These are phyloP conservation scores for Rattus norvegicus DNA, from an alignment of 2,113 vertebrate species.

Conservation along the genomic window DNA sequence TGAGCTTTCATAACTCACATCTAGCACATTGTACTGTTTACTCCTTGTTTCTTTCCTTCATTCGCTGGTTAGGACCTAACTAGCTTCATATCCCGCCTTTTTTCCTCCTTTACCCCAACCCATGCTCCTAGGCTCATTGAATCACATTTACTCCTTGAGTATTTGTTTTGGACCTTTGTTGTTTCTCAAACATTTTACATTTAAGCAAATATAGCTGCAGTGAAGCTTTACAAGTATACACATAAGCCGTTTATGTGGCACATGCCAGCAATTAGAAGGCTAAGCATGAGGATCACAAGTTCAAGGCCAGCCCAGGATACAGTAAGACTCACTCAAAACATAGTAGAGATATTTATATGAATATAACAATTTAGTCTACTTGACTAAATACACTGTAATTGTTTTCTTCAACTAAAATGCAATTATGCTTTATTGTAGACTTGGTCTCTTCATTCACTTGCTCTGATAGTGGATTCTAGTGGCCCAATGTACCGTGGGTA, in stretches of 20 bases:
- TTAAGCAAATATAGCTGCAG: slow-evolving; percentile 1
- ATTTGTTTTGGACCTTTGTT: slow-evolving; percentile 7
- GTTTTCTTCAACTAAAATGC: slow-evolving; percentile 24
- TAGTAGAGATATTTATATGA: neutral
- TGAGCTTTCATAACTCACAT: neutral
- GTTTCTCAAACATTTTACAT: slow-evolving; percentile 1
- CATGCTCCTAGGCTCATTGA: neutral
- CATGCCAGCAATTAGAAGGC: neutral
- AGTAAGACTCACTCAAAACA: neutral
- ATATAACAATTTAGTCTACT: neutral
- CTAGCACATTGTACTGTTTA: slow-evolving; percentile 5
- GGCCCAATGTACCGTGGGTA: slow-evolving; percentile 99
- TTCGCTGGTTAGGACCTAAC: neutral
- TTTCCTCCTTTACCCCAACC: neutral
- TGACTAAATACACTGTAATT: neutral
- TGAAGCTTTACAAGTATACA: neutral
- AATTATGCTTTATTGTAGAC: slow-evolving; percentile 88
- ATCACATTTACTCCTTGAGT: neutral
- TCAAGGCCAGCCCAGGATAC: neutral
- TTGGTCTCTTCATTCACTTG: slow-evolving; percentile 98
- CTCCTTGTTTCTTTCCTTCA: slow-evolving; percentile 15
- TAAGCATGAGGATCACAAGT: neutral
- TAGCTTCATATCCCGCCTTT: neutral
- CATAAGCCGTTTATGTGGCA: neutral
- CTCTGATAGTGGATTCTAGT: slow-evolving; percentile 98